These are phyloP conservation scores for Sphaerodactylus townsendi DNA, from an alignment of 2,113 vertebrate species.

Conservation along the genomic window DNA sequence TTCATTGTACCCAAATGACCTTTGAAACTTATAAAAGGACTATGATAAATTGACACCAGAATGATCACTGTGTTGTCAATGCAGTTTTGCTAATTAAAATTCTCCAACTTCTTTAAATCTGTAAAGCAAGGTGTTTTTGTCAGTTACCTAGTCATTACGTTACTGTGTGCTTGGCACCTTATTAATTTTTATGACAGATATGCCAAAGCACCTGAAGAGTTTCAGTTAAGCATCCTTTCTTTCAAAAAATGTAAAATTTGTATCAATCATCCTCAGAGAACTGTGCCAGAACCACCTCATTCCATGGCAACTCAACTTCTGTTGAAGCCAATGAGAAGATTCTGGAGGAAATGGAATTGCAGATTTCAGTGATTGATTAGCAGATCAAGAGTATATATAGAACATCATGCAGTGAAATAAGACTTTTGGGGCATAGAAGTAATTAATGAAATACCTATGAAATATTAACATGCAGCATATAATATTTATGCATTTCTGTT, in stretches of 20 bases:
- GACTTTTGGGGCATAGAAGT: background rate
- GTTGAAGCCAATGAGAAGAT: background rate
- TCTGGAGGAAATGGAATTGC: background rate
- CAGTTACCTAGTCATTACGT: slow-evolving; percentile 13
- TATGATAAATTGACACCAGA: slow-evolving; percentile 23
- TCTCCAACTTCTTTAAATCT: background rate
- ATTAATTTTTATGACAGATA: slow-evolving; percentile 24
- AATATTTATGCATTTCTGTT: too few species aligned
- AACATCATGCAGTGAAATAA: background rate
- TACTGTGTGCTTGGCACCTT: background rate
- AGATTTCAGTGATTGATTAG: background rate
- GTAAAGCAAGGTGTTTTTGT: background rate
- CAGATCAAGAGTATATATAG: background rate
- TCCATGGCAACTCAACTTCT: background rate
- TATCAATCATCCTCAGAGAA: background rate
- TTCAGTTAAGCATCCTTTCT: background rate
- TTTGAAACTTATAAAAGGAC: background rate
- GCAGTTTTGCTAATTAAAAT: slow-evolving; percentile 34
- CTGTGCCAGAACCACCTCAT: background rate
- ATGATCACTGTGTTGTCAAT: background rate
- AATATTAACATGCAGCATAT: background rate
- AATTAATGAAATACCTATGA: background rate
- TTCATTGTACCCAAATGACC: background rate
- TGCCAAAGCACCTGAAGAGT: background rate
- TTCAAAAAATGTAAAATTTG: background rate